Evolutionary conservation across 2,797 vertebrate species (phyloP), one percentile per base, ranked within the genome.

Genomic region (Graptemys geographica): DNA sequence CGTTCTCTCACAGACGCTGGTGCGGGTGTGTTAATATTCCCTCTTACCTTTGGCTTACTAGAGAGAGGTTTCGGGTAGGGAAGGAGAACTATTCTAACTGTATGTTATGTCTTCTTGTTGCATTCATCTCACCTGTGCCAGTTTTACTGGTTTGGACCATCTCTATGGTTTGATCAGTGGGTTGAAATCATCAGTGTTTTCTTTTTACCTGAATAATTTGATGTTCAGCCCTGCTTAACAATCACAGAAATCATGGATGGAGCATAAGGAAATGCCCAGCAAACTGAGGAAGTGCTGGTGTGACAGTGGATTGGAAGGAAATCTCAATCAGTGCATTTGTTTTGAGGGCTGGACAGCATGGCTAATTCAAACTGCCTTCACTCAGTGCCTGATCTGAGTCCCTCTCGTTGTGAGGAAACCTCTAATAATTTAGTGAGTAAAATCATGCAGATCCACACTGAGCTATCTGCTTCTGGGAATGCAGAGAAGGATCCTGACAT

Each of bases 111-210:
- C 87, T 94, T n/a, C 57, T 49, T 84, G 83, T 92, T 84, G 90
- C 88, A 87, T 84, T 59, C 57, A 94, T 49, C 81, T 92, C 86
- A 87, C 52, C 47, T 86, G 79, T 89, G 27, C 84, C 89, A 52
- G 59, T 90, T 92, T 80, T 57, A 41, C 89, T 91, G 89, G 74
- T 95, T 80, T 25, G 85, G 81, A 51, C 89, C 0, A 0, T 92
- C 94, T 52, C 74, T 91, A 74, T 53, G 90, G 33, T 84, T 92
- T 95, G 83, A 90, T 79, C 92, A 93, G 47, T 84, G 89, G 69
- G 59, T 87, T 51, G 51, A 81, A 2, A 44, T 86, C 90, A 21
- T 53, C 82, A 84, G 78, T 72, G 80, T 4, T 33, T 27, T 21
- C 90, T 91, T 92, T 84, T 9, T 5, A 37, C 76, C 55, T 82